Conservation (phyloP, 1,140 invertebrate genomes). For the Conus ventricosus region DNA sequence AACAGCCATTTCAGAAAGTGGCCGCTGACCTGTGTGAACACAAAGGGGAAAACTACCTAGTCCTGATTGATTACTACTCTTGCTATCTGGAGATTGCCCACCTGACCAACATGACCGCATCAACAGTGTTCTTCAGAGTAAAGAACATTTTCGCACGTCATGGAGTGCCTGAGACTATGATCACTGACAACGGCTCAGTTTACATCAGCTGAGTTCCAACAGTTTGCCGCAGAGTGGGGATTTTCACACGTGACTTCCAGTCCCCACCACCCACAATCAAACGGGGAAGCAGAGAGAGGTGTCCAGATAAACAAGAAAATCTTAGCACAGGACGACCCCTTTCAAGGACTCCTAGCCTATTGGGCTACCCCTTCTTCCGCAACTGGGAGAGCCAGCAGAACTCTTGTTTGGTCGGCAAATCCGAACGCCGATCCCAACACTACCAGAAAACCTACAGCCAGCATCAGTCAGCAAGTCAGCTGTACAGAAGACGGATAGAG, state of each 20-base stretch:
- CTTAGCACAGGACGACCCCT: background rate
- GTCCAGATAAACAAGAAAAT: background rate
- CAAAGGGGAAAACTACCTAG: slow-evolving; percentile 38
- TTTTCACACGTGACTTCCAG: background rate
- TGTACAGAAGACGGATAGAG: no score
- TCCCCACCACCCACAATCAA: background rate
- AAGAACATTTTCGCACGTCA: slow-evolving; percentile 51
- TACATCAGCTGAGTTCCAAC: background rate
- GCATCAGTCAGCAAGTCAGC: no score
- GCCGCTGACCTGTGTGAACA: slow-evolving; percentile 28
- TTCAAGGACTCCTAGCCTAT: background rate
- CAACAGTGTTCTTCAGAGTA: slow-evolving; percentile 42
- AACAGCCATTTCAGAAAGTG: background rate
- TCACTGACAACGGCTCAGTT: background rate
- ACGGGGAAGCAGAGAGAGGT: background rate
- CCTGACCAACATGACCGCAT: slow-evolving; percentile 35
- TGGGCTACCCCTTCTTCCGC: background rate
- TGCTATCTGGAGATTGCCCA: slow-evolving; percentile 39
- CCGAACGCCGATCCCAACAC: no score
- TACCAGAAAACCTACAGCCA: no score
- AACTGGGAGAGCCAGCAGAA: background rate
- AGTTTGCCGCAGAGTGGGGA: background rate
- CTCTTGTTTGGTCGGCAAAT: no score
- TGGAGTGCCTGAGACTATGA: slow-evolving; percentile 48
- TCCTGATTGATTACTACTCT: slow-evolving; percentile 49